Base-by-base conservation (phyloP, 2,797 vertebrate genomes). In the Aphelocoma californica region DNA sequence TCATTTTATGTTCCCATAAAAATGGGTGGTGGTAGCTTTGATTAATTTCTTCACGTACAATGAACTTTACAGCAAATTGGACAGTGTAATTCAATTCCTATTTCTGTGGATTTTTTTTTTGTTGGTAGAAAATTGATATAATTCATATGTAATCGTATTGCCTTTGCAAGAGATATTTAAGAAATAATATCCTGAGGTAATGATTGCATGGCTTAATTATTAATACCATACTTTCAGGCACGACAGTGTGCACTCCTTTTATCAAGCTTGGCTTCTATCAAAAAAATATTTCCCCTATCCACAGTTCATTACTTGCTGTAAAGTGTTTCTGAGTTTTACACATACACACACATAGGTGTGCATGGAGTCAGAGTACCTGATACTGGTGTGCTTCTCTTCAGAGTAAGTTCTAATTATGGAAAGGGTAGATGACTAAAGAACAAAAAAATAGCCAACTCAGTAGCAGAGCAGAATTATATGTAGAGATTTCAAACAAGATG, bases 1-100 rank as follows among this genome's bases (percentile, higher is more conserved):
- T 98, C 98, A 98, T 98, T 99, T 99, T 99, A 99, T 98, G 98
- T 98, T 97, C 98, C 98, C 98, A 98, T 99, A 99, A 99, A 99
- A 97, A 97, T 97, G 97, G 98, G 98, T 98, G 98, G 98, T 98
- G 98, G 99, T 97, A 98, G 98, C 97, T 98, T 98, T 98, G 98
- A 99, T 99, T 99, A 98, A 99, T 98, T 98, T 98, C 97, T 98
- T 98, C 98, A 98, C 98, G 98, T 98, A 98, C 97, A 98, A 97
- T 99, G 99, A 99, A 99, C 99, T 99, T 99, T 99, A 98, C 98
- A 98, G 98, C 97, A 98, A 98, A 98, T 98, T 97, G 97, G 98
- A 98, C 98, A 98, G 98, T 97, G 98, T 98, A 98, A 99, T 99
- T 98, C 98, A 98, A 99, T 98, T 98, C 98, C 98, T 98, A 98